A percentile compares a stretch with the other conserved stretches of the same genome.
phyloP scores from a whole-genome alignment of 2,797 vertebrate genomes.

The Heteromormyrus szaboi region DNA sequence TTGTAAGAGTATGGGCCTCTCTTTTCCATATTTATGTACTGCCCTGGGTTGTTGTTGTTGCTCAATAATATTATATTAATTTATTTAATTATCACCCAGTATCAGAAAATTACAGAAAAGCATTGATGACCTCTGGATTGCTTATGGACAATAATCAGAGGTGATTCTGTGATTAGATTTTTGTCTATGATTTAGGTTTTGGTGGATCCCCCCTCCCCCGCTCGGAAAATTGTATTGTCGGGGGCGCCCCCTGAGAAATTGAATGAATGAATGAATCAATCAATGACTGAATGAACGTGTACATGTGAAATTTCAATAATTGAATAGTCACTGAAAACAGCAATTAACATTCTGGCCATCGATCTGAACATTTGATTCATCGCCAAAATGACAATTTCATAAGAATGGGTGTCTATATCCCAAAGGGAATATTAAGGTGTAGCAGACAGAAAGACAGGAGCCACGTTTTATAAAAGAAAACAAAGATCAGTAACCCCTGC shows the following conservation, averaged over 20 bases:
- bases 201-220: neutral
- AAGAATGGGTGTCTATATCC: neutral
- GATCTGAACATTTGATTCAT: neutral
- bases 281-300: neutral
- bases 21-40: neutral
- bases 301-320: neutral
- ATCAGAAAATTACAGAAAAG: neutral
- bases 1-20: neutral
- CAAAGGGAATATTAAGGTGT: neutral
- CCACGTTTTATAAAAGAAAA: neutral
- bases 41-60: neutral
- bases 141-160: neutral
- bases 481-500: neutral
- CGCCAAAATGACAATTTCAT: neutral
- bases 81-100: neutral
- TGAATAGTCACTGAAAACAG: neutral
- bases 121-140: neutral
- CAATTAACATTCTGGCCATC: neutral
- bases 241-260: neutral
- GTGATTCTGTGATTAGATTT: neutral
- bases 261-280: neutral
- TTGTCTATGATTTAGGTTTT: neutral
- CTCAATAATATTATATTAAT: neutral
- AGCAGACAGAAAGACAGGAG: neutral
- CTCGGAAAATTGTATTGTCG: neutral